Base-by-base conservation (phyloP, 2,113 vertebrate genomes). In the Rhea pennata region DNA sequence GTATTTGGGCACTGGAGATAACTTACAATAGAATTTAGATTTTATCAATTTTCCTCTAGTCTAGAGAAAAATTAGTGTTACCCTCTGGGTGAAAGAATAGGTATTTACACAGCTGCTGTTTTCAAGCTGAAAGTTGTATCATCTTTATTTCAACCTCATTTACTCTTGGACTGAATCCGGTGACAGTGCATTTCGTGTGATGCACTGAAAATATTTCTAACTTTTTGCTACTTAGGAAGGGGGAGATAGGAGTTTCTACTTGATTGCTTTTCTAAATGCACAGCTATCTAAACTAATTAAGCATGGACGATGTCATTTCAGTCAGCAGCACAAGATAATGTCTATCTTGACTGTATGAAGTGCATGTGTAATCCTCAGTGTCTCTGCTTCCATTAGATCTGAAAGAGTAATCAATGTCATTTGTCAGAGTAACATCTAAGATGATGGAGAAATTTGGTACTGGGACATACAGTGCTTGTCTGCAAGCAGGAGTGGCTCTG, bases 221-320 rank as follows among this genome's bases (percentile, higher is more conserved):
- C 8, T 88, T 93, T 95, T 94, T 92, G 40, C 75, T 90, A 58
- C 67, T 82, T 92, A 83, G 20, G 3, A 22, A 44, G 15, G 76
- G 72, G 27, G 72, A 39, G 7, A 72, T 13, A 44, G 50, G 76
- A 92, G 50, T 84, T 96, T 48, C 69, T 46, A 78, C 72, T 95
- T 75, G 13, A 81, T 33, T 82, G 88, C 53, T 92, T 94, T 92
- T 85, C 77, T 89, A 88, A 92, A 83, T 61, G 39, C 80, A 40
- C 74, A 86, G 17, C 7, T 2, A 21, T 96, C 93, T 95, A 50
- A 75, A 56, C 72, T 96, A 98, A 97, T 95, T 93, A 77, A 91
- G 56, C 93, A 71, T 94, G 48, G 92, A 85, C 98, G 93, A 98
- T 97, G 91, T 97, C 79, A 95, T 97, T 97, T 84, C 95, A 97